These are phyloP conservation scores for Ophion ellenae DNA, from an alignment of 2,888 invertebrate genomes.

Conservation along the genomic window DNA sequence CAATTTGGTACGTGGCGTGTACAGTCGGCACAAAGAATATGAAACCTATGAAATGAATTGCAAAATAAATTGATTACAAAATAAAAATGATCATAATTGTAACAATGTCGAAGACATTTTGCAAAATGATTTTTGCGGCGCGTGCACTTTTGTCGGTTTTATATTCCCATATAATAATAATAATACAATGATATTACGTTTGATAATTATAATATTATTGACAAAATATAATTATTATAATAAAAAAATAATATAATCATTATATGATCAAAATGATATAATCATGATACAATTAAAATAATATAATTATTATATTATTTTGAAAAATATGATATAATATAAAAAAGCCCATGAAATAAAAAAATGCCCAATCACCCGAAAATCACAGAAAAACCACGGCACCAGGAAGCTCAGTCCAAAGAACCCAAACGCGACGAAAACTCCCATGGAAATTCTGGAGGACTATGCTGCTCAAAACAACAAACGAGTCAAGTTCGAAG, in stretches of 20 bases:
- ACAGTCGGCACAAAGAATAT: background rate
- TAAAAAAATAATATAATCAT: no score
- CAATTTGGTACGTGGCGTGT: conserved; percentile 13
- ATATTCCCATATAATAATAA: no score
- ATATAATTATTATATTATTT: no score
- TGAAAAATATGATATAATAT: background rate
- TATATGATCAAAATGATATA: background rate
- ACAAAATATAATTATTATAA: no score
- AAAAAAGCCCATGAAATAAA: background rate
- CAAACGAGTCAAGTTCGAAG: conserved; percentile 62
- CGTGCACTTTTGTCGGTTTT: no score
- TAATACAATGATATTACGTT: no score
- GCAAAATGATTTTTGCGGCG: no score
- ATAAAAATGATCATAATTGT: no score
- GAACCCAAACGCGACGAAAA: conserved; percentile 26
- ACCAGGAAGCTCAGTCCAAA: conserved; percentile 42
- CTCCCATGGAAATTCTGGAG: conserved; percentile 68
- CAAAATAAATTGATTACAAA: background rate
- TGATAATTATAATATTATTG: no score
- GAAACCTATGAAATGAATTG: background rate
- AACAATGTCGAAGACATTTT: no score
- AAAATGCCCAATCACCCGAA: background rate
- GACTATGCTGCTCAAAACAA: conserved; percentile 70
- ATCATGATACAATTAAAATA: no score
- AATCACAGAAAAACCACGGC: conserved; percentile 58